Evolutionary conservation across 2,113 vertebrate species (phyloP).

Genomic region (Semnornis frantzii): DNA sequence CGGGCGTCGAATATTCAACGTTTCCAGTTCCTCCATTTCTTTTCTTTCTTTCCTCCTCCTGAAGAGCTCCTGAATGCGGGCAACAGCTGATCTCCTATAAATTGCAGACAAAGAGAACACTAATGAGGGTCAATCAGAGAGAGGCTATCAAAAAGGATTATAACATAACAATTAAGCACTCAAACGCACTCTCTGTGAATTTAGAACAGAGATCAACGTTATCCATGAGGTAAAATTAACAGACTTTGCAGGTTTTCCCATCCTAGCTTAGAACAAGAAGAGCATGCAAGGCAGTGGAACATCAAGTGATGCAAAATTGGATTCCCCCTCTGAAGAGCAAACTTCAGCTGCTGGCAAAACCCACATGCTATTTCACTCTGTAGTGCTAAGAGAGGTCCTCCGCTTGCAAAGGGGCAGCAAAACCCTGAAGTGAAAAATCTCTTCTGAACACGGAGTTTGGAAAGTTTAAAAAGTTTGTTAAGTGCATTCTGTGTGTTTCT

Average conservation of each 20-base stretch:
- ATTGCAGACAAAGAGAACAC: slow-evolving; percentile 42
- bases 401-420: not conserved
- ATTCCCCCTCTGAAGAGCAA: slow-evolving; percentile 9
- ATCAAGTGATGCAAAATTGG: slow-evolving; percentile 36
- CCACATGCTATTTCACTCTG: slow-evolving; percentile 23
- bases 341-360: slow-evolving; percentile 41
- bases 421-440: not conserved
- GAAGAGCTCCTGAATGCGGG: slow-evolving; percentile 97
- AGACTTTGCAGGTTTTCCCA: not conserved
- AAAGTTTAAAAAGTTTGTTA: not conserved
- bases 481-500: not conserved
- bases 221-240: slow-evolving; percentile 42
- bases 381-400: not conserved
- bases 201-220: slow-evolving; percentile 37
- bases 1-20: slow-evolving; percentile 91
- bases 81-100: slow-evolving; percentile 90
- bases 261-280: slow-evolving; percentile 37
- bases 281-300: slow-evolving; percentile 70
- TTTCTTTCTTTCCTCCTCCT: slow-evolving; percentile 94
- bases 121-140: not conserved
- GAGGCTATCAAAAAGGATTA: not conserved
- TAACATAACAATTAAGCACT: not conserved
- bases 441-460: not conserved
- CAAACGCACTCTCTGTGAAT: slow-evolving; percentile 32
- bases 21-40: slow-evolving; percentile 96